Conservation (phyloP, 2,888 invertebrate genomes). For the Dolomedes plantarius region DNA sequence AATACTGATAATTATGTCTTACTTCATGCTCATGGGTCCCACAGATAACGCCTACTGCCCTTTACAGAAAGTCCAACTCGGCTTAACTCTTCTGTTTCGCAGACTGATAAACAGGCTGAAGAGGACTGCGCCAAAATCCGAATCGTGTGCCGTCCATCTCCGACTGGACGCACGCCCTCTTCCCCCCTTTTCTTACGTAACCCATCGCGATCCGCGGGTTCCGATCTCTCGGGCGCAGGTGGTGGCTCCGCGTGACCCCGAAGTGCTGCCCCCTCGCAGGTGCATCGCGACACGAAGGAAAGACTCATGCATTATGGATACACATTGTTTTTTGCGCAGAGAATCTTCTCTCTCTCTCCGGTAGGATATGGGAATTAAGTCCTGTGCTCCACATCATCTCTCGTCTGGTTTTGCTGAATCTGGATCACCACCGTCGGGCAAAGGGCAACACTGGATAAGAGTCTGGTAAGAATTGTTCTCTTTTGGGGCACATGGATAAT, state of each 20-base stretch:
- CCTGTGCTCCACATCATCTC: neutral
- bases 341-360: no score
- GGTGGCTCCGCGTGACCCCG: neutral
- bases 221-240: neutral
- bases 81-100: no score
- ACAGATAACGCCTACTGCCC: no score
- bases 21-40: no score
- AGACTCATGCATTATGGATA: neutral
- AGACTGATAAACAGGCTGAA: no score
- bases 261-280: neutral
- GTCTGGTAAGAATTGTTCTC: no score
- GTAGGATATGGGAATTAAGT: no score
- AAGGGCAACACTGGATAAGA: neutral
- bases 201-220: neutral
- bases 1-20: no score
- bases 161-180: neutral
- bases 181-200: neutral
- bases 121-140: no score
- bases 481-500: no score
- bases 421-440: neutral
- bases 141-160: neutral
- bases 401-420: neutral
- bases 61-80: no score
- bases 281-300: neutral
- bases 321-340: no score